Evolutionary conservation across 1,140 invertebrate species (phyloP).

Genomic region (Drosophila pseudoananassae): DNA sequence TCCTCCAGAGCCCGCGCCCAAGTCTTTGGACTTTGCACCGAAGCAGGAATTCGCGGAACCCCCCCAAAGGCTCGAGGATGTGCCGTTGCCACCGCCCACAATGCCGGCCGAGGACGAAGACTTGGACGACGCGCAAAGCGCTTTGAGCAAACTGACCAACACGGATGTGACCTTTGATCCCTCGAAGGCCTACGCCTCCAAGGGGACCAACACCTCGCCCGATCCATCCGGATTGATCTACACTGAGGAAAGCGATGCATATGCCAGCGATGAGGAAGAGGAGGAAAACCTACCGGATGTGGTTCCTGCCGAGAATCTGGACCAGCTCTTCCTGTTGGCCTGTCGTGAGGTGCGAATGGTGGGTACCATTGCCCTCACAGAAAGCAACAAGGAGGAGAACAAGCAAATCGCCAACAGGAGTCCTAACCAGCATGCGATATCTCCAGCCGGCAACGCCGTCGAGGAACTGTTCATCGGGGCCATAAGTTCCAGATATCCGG

Average conservation of each 20-base stretch:
- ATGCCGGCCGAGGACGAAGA: background rate
- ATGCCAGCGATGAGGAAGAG: background rate
- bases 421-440: constrained; percentile 12
- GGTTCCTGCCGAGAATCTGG: constrained; percentile 11
- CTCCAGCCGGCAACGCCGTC: constrained; percentile 32
- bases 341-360: constrained; percentile 21
- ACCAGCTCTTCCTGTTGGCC: constrained; percentile 32
- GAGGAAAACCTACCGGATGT: background rate
- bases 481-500: constrained; percentile 43
- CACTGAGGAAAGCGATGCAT: background rate
- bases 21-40: background rate
- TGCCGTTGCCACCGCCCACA: constrained; percentile 34
- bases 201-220: constrained; percentile 52
- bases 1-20: background rate
- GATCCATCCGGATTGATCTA: constrained; percentile 15
- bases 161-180: constrained; percentile 57
- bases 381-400: constrained; percentile 12
- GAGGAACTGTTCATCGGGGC: constrained; percentile 43
- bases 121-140: background rate
- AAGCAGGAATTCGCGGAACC: background rate
- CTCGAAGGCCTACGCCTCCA: constrained; percentile 40
- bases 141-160: constrained; percentile 40
- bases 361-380: constrained; percentile 25
- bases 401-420: constrained; percentile 23
- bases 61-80: constrained; percentile 23